Base-by-base conservation (phyloP, 2,113 vertebrate species). In the Glaucidium brasilianum region DNA sequence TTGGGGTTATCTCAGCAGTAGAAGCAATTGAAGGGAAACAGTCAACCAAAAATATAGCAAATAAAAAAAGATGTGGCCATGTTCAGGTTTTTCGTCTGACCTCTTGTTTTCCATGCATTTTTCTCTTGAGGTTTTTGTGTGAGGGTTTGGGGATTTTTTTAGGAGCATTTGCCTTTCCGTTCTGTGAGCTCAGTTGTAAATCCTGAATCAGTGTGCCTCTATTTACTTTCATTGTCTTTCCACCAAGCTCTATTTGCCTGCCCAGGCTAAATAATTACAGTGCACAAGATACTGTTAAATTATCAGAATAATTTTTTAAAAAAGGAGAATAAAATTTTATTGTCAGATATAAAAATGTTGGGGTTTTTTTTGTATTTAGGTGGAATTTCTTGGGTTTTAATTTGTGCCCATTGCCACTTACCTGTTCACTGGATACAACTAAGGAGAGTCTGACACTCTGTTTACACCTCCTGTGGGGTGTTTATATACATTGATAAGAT, bases 241-340 rank as follows among this genome's bases (percentile, higher is more conserved):
- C 47, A 83, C 84, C 56, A 71, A 66, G 56, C 19, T 86, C 53
- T 87, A 32, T 86, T 93, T 89, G 37, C 59, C 30, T 80, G 58
- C 35, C 25, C 39, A 35, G 66, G 60, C 58, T 90, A 87, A 94
- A 91, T 64, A 92, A 88, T 81, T 59, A 60, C 45, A 71, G 34
- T 16, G 60, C 10, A 29, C 30, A 64, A 78, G 37, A 82, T 6
- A 45, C 43, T 75, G 10, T 30, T 35, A 59, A 63, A 74, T 80
- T 83, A 49, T 68, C 49, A 58, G 92, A 93, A 58, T 27, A 27
- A n/a, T n/a, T n/a, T n/a, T n/a, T n/a, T n/a, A 37, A n/a, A 18
- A 45, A 45, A 45, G 17, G 9, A 73, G 6, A 64, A 64, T 68
- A 66, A 63, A 71, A 23, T 35, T 9, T 87, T 64, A 52, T 30